Conservation (phyloP, 2,888 invertebrate species). For the Scelioninae gen. 2 region DNA sequence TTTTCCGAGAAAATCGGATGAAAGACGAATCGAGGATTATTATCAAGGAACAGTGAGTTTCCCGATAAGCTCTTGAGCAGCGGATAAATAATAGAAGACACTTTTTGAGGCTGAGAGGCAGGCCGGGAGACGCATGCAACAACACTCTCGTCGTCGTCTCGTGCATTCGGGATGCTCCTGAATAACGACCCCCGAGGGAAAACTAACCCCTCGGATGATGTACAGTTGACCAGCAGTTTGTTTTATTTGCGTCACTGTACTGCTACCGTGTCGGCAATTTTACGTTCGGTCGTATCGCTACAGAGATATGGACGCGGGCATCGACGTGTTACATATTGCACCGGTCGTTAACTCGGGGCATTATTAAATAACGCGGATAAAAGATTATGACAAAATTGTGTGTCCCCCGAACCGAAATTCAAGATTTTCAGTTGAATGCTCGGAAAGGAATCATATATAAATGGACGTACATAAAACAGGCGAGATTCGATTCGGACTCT, state of each 20-base stretch:
- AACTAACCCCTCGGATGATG: conserved; percentile 57
- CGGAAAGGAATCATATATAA: no score
- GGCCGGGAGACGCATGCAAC: conserved; percentile 28
- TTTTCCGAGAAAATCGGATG: conserved; percentile 43
- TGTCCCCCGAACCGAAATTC: no score
- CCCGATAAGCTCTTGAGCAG: no score
- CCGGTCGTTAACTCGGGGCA: no score
- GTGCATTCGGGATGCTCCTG: conserved; percentile 53
- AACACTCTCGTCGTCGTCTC: conserved; percentile 42
- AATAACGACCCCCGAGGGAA: conserved; percentile 58
- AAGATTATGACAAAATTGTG: no score
- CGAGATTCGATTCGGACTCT: no score
- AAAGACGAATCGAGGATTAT: conserved; percentile 52
- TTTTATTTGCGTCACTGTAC: conserved; percentile 45
- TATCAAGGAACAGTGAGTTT: conserved; percentile 44
- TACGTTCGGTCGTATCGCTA: conserved; percentile 3
- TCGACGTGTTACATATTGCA: no score
- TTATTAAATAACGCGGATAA: no score
- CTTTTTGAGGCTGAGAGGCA: conserved; percentile 28
- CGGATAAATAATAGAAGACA: conserved; percentile 57
- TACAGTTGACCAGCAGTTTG: conserved; percentile 52
- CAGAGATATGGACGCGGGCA: background rate
- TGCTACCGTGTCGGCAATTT: conserved; percentile 1
- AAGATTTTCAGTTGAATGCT: no score
- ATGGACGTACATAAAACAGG: no score